Percentiles rank a stretch among this genome's conserved stretches.
These are phyloP conservation scores for Dendronephthya gigantea DNA, from an alignment of 64 coral and sea anemone genomes.

Conservation along the genomic window DNA sequence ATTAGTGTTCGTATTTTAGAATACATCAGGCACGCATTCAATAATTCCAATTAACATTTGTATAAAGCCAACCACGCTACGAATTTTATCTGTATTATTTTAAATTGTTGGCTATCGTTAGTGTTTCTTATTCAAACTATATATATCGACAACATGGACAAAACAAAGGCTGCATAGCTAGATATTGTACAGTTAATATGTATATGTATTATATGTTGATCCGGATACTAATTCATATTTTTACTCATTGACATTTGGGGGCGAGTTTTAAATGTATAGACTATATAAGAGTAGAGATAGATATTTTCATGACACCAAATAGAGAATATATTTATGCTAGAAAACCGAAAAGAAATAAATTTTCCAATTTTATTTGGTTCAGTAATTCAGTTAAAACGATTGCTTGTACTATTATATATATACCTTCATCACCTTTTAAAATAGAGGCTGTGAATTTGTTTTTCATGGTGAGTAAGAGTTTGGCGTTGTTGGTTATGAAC, in stretches of 20 bases:
- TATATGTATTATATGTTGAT: not conserved
- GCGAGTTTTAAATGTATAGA: not conserved
- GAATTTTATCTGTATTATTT: not conserved
- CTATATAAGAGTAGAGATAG: not conserved
- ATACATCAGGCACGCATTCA: not conserved
- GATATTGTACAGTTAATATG: not conserved
- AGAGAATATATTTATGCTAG: not conserved
- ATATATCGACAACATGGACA: too few species aligned
- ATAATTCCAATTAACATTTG: not conserved
- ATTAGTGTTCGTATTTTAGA: not conserved
- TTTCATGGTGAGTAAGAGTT: too few species aligned
- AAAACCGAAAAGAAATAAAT: conserved; percentile 3
- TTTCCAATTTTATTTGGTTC: not conserved
- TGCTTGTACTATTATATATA: too few species aligned
- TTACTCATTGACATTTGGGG: not conserved
- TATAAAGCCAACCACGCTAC: not conserved
- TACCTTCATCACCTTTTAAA: too few species aligned
- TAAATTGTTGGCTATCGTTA: not conserved
- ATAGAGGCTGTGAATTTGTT: too few species aligned
- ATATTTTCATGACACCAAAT: not conserved
- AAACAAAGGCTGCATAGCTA: not conserved
- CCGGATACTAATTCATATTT: not conserved
- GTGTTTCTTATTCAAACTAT: not conserved
- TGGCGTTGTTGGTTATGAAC: too few species aligned
- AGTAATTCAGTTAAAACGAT: not conserved